Base-by-base conservation (phyloP, 1,140 invertebrate genomes). In the Microplitis demolitor region DNA sequence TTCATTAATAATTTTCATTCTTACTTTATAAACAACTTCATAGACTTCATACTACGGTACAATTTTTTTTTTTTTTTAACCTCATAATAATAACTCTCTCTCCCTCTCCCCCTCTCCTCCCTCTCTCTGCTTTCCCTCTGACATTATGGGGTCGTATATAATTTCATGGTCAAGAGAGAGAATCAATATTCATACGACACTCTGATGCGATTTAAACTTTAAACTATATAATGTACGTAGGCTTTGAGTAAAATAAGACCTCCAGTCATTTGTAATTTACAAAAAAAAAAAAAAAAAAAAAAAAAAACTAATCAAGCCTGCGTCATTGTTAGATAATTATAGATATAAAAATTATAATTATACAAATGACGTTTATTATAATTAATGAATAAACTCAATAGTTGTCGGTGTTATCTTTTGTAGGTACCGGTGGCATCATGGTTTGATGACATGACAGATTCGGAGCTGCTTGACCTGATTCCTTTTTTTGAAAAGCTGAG, bases 371-470 rank as follows among this genome's bases (percentile, higher is more conserved):
- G 39, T 45, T 1, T 45, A 45, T 45, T 45, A 11, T 54, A 54
- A 54, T 4, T 54, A 24, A 54, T 39, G 13, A 37, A 37, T 24
- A 24, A 24, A 24, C 24, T 24, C 24, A 24, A 24, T 24, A 24
- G 24, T 24, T 24, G 0, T 2, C 24, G 24, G 24, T 39, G n/a
- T 58, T 56, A 61, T 39, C 4, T 35, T 45, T 83, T 87, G 2
- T 85, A 98, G 96, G 95, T 98, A 86, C 96, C 97, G 85, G 96
- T 98, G 71, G 95, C 95, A 83, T 97, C 96, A 71, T 98, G 97
- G 97, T 98, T 98, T 87, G 97, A 98, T 87, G 97, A 98, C 86
- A 96, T 96, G 91, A 94, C 93, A 79, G 97, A 99, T 87, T 95
- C 94, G 66, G 97, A 98, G 88, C 89, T 99, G 58, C 89, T 96